Conservation (phyloP, 2,113 vertebrate genomes). For the Gallinago jamesoni region DNA sequence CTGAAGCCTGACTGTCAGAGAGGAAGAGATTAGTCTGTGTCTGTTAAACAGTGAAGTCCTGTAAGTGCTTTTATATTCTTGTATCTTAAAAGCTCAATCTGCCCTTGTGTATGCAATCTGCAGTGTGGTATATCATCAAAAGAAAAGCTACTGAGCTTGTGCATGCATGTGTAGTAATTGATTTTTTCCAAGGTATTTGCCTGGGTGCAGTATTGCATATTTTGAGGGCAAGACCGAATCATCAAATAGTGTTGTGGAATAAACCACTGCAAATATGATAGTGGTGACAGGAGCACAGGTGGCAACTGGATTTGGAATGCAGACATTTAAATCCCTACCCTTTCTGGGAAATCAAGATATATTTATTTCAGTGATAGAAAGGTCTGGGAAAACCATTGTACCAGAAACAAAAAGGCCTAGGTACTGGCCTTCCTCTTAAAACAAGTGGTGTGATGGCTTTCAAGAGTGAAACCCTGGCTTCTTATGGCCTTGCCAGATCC, state of each 20-base stretch:
- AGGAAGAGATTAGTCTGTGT: conserved; percentile 40
- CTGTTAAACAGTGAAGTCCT: conserved; percentile 47
- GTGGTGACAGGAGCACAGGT: background rate
- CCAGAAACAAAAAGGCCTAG: background rate
- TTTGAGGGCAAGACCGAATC: conserved; percentile 17
- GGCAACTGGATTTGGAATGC: background rate
- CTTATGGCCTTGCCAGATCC: background rate
- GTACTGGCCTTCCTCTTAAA: background rate
- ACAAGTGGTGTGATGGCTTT: background rate
- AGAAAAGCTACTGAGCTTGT: conserved; percentile 41
- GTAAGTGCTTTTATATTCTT: conserved; percentile 50
- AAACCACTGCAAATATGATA: background rate
- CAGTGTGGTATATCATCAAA: conserved; percentile 17
- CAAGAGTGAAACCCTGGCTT: background rate
- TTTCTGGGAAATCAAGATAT: background rate
- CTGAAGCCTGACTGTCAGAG: conserved; percentile 21
- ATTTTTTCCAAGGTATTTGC: conserved; percentile 52
- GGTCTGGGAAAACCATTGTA: background rate
- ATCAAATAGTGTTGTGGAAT: background rate
- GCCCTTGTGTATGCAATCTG: conserved; percentile 16
- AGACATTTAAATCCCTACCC: background rate
- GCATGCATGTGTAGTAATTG: conserved; percentile 62
- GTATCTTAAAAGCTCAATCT: conserved; percentile 44
- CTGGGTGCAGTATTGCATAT: conserved; percentile 26
- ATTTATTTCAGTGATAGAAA: background rate